Evolutionary conservation across 2,797 vertebrate species (phyloP).

Genomic region (Cynodonichthys magdalenae): DNA sequence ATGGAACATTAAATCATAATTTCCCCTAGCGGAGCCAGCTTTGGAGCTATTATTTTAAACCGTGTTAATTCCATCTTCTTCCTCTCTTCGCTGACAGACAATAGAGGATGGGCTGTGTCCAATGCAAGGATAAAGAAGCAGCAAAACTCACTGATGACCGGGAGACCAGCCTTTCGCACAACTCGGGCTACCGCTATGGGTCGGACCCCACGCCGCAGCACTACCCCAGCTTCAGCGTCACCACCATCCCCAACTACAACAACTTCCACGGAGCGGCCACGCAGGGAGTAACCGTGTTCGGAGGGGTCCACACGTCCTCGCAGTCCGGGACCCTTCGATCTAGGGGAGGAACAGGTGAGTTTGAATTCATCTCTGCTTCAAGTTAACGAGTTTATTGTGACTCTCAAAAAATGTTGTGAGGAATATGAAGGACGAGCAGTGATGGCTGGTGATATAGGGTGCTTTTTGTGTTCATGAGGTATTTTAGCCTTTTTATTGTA

Average conservation of each 20-base stretch:
- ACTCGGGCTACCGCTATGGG: constrained; percentile 96
- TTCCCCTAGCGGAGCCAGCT: constrained; percentile 54
- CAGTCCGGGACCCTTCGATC: constrained; percentile 95
- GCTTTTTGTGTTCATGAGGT: no score
- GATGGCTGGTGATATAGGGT: no score
- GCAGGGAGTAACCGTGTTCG: constrained; percentile 96
- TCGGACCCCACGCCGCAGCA: constrained; percentile 97
- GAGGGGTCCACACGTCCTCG: constrained; percentile 95
- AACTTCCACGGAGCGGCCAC: constrained; percentile 92
- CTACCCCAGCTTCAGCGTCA: constrained; percentile 96
- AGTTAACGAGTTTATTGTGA: background rate
- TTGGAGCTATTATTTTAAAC: constrained; percentile 53
- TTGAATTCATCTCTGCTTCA: background rate
- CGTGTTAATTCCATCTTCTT: constrained; percentile 43
- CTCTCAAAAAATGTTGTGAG: no score
- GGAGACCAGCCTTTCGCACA: constrained; percentile 94
- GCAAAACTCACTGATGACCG: constrained; percentile 97
- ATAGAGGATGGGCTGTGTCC: constrained; percentile 99
- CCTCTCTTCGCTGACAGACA: constrained; percentile 78
- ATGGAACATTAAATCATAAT: constrained; percentile 68
- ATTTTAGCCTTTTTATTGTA: no score
- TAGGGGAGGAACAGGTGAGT: constrained; percentile 93
- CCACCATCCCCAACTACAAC: constrained; percentile 98
- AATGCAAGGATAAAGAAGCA: constrained; percentile 99
- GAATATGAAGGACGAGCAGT: no score